Evolutionary conservation across 2,797 vertebrate species (phyloP).

Genomic region (Enteromius anoplus): DNA sequence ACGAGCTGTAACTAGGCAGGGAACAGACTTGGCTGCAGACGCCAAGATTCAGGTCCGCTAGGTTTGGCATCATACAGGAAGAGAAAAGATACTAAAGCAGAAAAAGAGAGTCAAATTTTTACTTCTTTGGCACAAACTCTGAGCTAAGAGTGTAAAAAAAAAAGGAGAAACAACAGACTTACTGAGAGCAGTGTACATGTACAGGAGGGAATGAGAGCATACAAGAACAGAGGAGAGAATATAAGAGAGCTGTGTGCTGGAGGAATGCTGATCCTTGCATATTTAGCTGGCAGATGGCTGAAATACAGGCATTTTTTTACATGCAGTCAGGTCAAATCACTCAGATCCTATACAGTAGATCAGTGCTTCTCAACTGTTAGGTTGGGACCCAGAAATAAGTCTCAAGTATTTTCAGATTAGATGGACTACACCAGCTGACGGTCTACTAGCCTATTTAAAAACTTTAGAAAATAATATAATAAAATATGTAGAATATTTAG

Average conservation of each 20-base stretch:
- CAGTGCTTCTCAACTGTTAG: not conserved
- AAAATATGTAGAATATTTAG: not conserved
- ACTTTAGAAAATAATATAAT: not conserved
- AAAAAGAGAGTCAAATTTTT: slow-evolving; percentile 21
- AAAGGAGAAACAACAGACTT: slow-evolving; percentile 4
- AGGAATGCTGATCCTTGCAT: slow-evolving; percentile 33
- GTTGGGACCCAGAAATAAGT: not conserved
- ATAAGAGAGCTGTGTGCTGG: slow-evolving; percentile 11
- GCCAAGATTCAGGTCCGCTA: slow-evolving; percentile 24
- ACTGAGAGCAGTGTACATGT: slow-evolving; percentile 15
- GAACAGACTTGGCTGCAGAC: slow-evolving; percentile 21
- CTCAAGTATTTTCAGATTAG: not conserved
- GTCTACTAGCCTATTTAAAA: not conserved
- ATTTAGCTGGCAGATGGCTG: slow-evolving; percentile 27
- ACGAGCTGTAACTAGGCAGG: slow-evolving; percentile 42
- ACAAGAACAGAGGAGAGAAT: slow-evolving; percentile 2
- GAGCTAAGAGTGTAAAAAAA: slow-evolving; percentile 4
- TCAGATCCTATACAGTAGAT: slow-evolving; percentile 1
- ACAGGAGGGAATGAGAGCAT: slow-evolving; percentile 13
- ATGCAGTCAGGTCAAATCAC: not conserved
- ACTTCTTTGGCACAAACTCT: slow-evolving; percentile 25
- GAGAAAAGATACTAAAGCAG: slow-evolving; percentile 3
- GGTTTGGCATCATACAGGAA: slow-evolving; percentile 10
- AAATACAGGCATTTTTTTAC: slow-evolving; percentile 25
- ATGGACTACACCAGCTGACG: not conserved